These are phyloP conservation scores for Cromileptes altivelis DNA, from an alignment of 2,113 vertebrate genomes.

Conservation along the genomic window DNA sequence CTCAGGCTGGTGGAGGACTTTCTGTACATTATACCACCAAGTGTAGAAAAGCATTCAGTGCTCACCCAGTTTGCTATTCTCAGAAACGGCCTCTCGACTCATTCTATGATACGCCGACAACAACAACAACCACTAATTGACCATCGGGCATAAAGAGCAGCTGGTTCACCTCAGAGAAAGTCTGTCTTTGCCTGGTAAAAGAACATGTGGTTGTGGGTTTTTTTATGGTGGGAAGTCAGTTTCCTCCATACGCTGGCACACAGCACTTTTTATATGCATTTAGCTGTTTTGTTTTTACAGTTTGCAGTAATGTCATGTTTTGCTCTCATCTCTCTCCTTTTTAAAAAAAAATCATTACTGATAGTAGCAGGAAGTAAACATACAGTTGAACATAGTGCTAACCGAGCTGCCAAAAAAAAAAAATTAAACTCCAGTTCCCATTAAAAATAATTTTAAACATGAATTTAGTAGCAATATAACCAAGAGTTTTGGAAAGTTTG, in stretches of 20 bases:
- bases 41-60: not conserved
- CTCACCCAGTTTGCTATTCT: conserved; percentile 49
- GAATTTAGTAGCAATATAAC: conserved; percentile 10
- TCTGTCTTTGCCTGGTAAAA: conserved; percentile 42
- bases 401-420: not conserved
- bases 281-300: not conserved
- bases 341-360: not conserved
- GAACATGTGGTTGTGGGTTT: conserved; percentile 62
- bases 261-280: conserved; percentile 11
- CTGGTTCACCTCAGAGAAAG: conserved; percentile 58
- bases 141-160: conserved; percentile 44
- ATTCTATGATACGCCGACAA: conserved; percentile 48
- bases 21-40: not conserved
- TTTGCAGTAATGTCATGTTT: conserved; percentile 17
- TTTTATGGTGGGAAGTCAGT: conserved; percentile 48
- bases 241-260: conserved; percentile 47
- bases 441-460: conserved; percentile 9
- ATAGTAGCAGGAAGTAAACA: conserved; percentile 5
- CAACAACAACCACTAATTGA: conserved; percentile 61
- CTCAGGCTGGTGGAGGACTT: not conserved
- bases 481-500: conserved; percentile 16
- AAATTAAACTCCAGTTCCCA: not conserved
- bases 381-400: not conserved
- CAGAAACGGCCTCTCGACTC: conserved; percentile 34
- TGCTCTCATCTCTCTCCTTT: not conserved